phyloP scores from a whole-genome alignment of 2,113 vertebrate species.

The Antennarius striatus region DNA sequence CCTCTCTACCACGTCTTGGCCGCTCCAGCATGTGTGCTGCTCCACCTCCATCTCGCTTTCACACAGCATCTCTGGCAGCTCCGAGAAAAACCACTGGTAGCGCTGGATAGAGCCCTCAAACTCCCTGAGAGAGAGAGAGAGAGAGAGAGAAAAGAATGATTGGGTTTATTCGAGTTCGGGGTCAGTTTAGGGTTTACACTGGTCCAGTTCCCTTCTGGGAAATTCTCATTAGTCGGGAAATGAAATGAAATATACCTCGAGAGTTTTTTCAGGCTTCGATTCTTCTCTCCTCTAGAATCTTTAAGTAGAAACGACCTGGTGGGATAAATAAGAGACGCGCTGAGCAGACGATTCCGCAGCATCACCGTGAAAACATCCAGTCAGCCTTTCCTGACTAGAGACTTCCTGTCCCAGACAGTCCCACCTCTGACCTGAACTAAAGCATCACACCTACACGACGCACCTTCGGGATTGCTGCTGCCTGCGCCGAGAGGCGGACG shows the following conservation, averaged over 20 bases:
- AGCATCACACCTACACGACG: constrained; percentile 11
- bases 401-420: neutral
- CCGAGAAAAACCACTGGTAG: constrained; percentile 85
- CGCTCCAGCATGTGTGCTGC: constrained; percentile 90
- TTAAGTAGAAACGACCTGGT: constrained; percentile 88
- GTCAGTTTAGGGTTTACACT: constrained; percentile 9
- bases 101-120: constrained; percentile 88
- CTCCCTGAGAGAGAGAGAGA: constrained; percentile 77
- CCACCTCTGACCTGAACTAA: neutral
- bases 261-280: constrained; percentile 89
- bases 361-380: too few species aligned
- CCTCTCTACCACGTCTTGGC: constrained; percentile 90
- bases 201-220: constrained; percentile 6
- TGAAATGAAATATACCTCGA: constrained; percentile 80
- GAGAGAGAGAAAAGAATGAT: constrained; percentile 1
- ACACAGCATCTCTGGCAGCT: constrained; percentile 87
- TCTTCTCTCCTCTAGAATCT: constrained; percentile 87
- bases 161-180: neutral
- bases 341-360: too few species aligned
- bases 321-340: constrained; percentile 1
- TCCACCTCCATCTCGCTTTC: constrained; percentile 88
- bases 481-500: constrained; percentile 2
- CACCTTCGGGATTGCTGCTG: constrained; percentile 59
- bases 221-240: neutral
- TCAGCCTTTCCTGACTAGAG: too few species aligned